Conservation (phyloP, 2,888 invertebrate genomes). For the Caenorhabditis panamensis region DNA sequence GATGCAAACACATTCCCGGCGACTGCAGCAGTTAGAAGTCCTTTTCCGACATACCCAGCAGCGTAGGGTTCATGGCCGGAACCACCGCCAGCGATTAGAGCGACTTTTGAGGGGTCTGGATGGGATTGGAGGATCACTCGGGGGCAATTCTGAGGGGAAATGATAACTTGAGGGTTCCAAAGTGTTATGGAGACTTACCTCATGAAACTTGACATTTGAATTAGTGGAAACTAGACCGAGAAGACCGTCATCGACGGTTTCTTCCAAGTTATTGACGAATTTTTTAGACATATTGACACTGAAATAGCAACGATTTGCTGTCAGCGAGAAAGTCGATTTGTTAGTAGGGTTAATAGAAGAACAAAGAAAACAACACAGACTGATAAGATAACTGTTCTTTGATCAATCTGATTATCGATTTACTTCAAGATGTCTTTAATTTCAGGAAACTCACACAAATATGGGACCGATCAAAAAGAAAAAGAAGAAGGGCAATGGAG, state of each 20-base stretch:
- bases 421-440: neutral
- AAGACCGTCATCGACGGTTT: slow-evolving; percentile 71
- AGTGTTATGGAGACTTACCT: no score
- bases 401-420: neutral
- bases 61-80: slow-evolving; percentile 89
- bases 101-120: slow-evolving; percentile 45
- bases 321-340: neutral
- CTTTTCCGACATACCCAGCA: slow-evolving; percentile 87
- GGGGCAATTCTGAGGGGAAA: slow-evolving; percentile 43
- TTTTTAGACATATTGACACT: slow-evolving; percentile 67
- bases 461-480: neutral
- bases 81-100: slow-evolving; percentile 86
- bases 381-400: slow-evolving; percentile 18
- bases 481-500: neutral
- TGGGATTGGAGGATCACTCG: slow-evolving; percentile 49
- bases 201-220: slow-evolving; percentile 56
- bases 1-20: slow-evolving; percentile 88
- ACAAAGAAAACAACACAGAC: neutral
- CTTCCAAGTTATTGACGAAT: slow-evolving; percentile 71
- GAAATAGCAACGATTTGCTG: neutral
- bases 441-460: no score
- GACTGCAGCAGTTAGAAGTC: slow-evolving; percentile 89
- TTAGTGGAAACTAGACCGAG: slow-evolving; percentile 68
- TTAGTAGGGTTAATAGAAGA: neutral
- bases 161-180: no score